These are phyloP conservation scores for Pristis pectinata DNA, from an alignment of 2,797 vertebrate genomes.

Conservation along the genomic window DNA sequence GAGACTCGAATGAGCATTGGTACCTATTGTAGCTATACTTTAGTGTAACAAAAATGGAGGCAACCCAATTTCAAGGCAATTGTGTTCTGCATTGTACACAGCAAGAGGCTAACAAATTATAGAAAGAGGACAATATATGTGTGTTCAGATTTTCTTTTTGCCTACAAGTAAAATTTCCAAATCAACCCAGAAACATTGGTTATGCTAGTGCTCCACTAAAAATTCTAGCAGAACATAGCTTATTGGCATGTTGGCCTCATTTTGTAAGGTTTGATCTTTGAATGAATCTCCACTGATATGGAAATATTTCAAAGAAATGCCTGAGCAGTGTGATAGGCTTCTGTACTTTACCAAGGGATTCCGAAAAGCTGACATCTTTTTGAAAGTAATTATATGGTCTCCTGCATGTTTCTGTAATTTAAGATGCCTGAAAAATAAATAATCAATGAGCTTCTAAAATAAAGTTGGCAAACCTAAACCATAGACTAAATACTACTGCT, in stretches of 20 bases:
- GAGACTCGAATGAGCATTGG: too few species aligned
- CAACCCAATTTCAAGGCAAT: neutral
- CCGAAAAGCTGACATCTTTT: neutral
- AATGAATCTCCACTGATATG: neutral
- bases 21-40: too few species aligned
- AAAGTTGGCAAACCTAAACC: neutral
- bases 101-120: neutral
- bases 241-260: conserved; percentile 13
- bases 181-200: neutral
- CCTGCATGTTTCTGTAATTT: neutral
- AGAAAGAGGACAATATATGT: neutral
- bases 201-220: neutral
- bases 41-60: too few species aligned
- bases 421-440: conserved; percentile 16
- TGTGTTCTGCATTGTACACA: neutral
- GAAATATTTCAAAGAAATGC: conserved; percentile 6
- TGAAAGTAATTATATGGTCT: neutral
- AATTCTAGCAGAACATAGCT: neutral
- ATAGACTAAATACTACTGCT: neutral
- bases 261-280: neutral
- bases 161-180: neutral
- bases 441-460: neutral
- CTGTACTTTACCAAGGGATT: neutral
- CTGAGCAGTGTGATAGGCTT: neutral
- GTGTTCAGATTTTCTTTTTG: neutral